Base-by-base conservation (phyloP, 2,113 vertebrate genomes). In the Arvicanthis niloticus region DNA sequence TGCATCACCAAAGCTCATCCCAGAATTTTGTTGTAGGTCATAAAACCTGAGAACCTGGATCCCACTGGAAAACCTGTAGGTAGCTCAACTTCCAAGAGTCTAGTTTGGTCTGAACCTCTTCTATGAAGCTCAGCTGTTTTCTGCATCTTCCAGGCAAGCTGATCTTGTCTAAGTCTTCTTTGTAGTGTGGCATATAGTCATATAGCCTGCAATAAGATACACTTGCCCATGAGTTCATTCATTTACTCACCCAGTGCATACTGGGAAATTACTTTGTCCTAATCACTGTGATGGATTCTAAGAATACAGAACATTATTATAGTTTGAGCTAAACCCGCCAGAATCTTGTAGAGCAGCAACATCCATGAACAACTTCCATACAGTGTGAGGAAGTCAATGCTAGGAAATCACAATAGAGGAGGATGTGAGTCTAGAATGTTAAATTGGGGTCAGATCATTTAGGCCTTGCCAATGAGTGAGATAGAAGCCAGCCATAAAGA, bases 381-480 rank as follows among this genome's bases (percentile, higher is more conserved):
- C 16, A 17, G 0, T 22, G 15, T 31, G 19, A 22, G 3, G 3
- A 45, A 60, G 42, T 0, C 21, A 15, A 3, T 4, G 0, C 5
- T 65, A 45, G 26, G 92, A 29, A 75, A 81, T 51, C 5, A 19
- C 21, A 4, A 7, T 26, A 22, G 5, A 19, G 7, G 53, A 40
- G 42, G 8, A 17, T 3, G 13, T n/a, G 22, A 51, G 9, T 1
- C 73, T 78, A 15, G 40, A 72, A 84, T 42, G 24, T 31, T 51
- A 76, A 58, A 87, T 17, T 84, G 29, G 42, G n/a, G 40, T 93
- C 37, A 31, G 42, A 48, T 78, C 53, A 78, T 58, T 29, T 72
- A 62, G 68, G 19, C 13, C 7, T 84, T 48, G 21, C 58, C 80
- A 31, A 93, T 73, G 53, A 67, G 26, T 75, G 13, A 31, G 9